Evolutionary conservation across 1,140 invertebrate genomes (phyloP).

Genomic region (Bombus balteatus): DNA sequence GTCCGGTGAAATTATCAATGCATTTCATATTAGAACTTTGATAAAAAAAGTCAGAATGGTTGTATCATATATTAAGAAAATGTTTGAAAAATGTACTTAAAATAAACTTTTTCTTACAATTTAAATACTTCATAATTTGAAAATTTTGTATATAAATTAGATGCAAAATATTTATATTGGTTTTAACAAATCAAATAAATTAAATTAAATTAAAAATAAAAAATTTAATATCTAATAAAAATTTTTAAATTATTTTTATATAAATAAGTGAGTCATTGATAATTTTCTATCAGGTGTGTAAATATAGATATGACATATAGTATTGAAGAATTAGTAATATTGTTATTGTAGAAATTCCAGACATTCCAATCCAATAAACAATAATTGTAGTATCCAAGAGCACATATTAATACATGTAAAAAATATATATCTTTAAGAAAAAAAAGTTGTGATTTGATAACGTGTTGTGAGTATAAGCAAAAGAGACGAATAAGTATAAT

Average conservation of each 20-base stretch:
- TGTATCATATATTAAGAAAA: neutral
- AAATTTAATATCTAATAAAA: neutral
- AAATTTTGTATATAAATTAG: neutral
- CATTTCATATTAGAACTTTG: neutral
- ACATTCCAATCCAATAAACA: neutral
- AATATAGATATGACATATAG: neutral
- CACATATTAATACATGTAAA: neutral
- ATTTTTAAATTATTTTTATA: neutral
- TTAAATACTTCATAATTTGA: neutral
- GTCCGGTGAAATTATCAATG: neutral
- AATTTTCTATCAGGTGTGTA: neutral
- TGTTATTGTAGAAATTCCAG: neutral
- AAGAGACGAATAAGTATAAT: slow-evolving; percentile 43
- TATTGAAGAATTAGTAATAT: neutral
- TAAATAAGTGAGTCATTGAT: neutral
- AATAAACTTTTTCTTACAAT: neutral
- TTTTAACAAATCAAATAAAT: neutral
- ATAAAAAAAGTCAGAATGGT: neutral
- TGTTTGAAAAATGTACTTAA: neutral
- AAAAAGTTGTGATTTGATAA: slow-evolving; percentile 36
- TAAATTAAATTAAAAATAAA: neutral
- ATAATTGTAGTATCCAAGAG: slow-evolving; percentile 2
- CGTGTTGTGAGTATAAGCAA: slow-evolving; percentile 24
- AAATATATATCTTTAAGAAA: slow-evolving; percentile 13
- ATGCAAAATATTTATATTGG: neutral